Evolutionary conservation across 2,888 invertebrate genomes (phyloP), one percentile per base, ranked within the genome.

Genomic region (Spialia ferax): DNA sequence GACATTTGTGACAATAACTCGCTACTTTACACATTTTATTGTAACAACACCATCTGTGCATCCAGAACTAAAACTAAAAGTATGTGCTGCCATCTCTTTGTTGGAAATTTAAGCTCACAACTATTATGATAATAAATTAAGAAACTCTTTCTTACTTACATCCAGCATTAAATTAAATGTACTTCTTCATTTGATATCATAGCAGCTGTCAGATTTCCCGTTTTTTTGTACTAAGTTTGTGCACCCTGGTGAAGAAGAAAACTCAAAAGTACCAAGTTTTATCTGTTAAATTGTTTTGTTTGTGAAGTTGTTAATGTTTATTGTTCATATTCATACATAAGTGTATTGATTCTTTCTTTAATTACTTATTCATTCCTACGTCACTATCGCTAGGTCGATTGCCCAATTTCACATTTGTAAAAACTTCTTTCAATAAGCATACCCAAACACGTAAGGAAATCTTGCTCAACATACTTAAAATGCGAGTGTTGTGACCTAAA

Each of bases 291-390:
- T 35, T 13, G 13, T 35, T 1, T 32, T 32, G 6, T 4, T 35
- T 35, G 35, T 7, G 15, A 42, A 35, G 6, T 26, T 35, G 35
- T 15, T 42, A 11, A 7, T 35, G 32, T 35, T 42, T 42, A 18
- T 42, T 15, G n/a, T 3, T 35, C 35, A 35, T 1, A 18, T 13
- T 13, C n/a, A 35, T 29, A 10, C 29, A 15, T 50, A 5, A 22
- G 22, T 50, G 22, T 13, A 22, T 22, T 50, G 13, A 50, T 22
- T 22, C 11, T 22, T 54, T 54, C 52, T 13, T 22, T 7, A 54
- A 50, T 61, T 29, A 57, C 50, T 50, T 48, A 57, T 64, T 57
- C 57, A 18, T 50, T 57, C 35, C 7, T 57, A 66, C 60, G 62
- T 68, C 61, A 71, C 50, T 61, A 29, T 0, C 54, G 29, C 26